phyloP scores from a whole-genome alignment of 2,888 invertebrate species.

The Linnaemya tessellans region DNA sequence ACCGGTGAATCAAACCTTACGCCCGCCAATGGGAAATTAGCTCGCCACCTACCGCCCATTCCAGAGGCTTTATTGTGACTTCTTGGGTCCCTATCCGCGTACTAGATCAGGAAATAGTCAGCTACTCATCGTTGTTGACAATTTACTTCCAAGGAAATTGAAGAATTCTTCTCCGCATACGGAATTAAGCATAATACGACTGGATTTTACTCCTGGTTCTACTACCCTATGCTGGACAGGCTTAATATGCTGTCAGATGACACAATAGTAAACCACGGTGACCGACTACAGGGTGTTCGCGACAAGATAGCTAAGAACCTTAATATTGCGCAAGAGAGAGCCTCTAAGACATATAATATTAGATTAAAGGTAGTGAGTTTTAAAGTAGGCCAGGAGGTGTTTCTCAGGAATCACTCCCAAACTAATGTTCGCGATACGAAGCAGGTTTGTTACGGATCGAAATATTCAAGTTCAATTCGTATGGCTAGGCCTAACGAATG shows the following conservation, averaged over 20 bases:
- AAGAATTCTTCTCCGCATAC: no score
- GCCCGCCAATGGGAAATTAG: background rate
- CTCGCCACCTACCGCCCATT: no score
- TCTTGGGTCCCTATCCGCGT: no score
- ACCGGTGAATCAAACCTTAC: background rate
- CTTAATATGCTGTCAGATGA: background rate
- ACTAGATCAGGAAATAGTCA: no score
- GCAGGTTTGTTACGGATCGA: conserved; percentile 6
- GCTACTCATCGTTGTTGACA: background rate
- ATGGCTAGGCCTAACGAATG: no score
- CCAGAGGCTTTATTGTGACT: no score
- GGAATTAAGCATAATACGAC: no score
- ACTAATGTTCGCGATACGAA: background rate
- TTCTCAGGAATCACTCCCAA: background rate
- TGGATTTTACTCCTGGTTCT: no score
- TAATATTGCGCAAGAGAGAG: background rate
- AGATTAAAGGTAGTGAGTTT: background rate
- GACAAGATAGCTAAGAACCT: background rate
- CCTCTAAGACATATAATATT: background rate
- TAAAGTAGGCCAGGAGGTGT: background rate
- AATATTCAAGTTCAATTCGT: background rate
- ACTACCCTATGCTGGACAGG: no score
- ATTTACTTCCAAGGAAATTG: no score
- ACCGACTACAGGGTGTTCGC: background rate
- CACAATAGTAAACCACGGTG: background rate